phyloP scores from a whole-genome alignment of 2,113 vertebrate species.

The Rousettus leschenaultii region DNA sequence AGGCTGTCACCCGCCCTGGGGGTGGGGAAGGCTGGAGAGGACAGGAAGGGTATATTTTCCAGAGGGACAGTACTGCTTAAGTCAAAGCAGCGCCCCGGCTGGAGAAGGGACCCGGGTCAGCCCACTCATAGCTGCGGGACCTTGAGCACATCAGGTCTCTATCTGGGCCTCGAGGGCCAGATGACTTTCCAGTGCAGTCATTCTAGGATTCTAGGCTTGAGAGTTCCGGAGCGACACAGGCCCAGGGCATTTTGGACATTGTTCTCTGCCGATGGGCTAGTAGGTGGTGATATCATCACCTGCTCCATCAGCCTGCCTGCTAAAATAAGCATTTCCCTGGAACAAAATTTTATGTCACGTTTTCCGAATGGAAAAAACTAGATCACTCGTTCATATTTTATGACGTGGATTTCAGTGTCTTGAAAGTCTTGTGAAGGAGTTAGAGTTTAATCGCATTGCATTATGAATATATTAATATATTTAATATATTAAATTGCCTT shows the following conservation, averaged over 20 bases:
- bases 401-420: not conserved
- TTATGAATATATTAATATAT: not conserved
- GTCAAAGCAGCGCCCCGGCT: not conserved
- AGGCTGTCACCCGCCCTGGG: not conserved
- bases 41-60: not conserved
- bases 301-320: not conserved
- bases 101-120: not conserved
- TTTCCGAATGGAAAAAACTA: not conserved
- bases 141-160: not conserved
- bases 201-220: not conserved
- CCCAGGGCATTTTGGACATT: not conserved
- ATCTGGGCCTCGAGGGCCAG: not conserved
- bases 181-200: not conserved
- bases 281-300: not conserved
- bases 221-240: not conserved
- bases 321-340: not conserved
- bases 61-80: not conserved
- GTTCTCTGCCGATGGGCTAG: not conserved
- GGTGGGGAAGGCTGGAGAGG: not conserved
- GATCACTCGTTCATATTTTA: not conserved
- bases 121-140: accelerated
- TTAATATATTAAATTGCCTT: not conserved
- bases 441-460: not conserved
- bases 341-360: not conserved
- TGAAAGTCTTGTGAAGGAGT: not conserved